Base-by-base conservation (phyloP, 53 echinoderm and acorn worm genomes). In the Temnopleurus reevesii region DNA sequence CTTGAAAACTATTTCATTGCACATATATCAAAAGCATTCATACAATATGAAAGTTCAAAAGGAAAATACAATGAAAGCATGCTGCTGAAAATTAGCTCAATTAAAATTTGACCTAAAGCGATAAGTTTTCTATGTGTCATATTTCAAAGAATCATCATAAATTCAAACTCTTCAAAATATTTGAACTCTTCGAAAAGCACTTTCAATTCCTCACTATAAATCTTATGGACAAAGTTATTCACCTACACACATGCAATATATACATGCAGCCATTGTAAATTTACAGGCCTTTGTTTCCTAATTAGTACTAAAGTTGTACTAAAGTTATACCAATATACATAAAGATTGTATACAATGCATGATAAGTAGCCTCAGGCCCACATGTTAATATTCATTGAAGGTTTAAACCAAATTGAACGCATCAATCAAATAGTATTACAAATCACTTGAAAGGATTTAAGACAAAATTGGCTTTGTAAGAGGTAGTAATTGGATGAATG, bases 191-290 rank as follows among this genome's bases (percentile, higher is more conserved):
- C 41, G 2, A 41, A 71, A 71, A 71, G 38, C 41, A 41, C 23
- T 71, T 21, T 71, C 71, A n/a, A 38, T 19, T 71, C 21, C 36
- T 41, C 15, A 7, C 71, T 71, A 71, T 38, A 71, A 71, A 36
- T 71, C 21, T 41, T n/a, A 71, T 38, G 23, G 41, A 41, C 71
- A 71, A 38, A 8, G 6, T 43, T 6, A 19, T 71, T 23, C 36
- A n/a, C n/a, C n/a, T 7, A 38, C 71, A 71, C 71, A 71, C n/a
- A n/a, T n/a, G 71, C 71, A 71, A 71, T 71, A 71, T 71, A 71
- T 71, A 71, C 71, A 71, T 71, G 71, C 71, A 71, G 71, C 71
- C 43, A 71, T 41, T 71, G 71, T n/a, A 71, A 71, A 71, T 71
- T 38, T 71, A 71, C 71, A 71, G 41, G 71, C 71, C 71, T 41